Base-by-base conservation (phyloP, 2,888 invertebrate species). In the Diplolepis rosae region DNA sequence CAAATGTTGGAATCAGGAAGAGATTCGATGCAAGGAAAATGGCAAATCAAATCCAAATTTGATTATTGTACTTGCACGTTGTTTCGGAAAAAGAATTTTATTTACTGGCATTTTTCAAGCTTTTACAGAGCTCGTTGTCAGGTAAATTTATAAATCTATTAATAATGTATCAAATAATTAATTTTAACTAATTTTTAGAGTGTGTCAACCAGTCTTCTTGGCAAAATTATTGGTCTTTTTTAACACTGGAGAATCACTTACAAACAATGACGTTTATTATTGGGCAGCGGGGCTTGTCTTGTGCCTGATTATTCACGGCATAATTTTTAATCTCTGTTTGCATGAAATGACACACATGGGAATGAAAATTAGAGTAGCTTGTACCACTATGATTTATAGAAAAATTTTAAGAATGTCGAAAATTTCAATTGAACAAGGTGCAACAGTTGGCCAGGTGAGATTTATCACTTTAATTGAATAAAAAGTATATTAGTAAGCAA, bases 331-430 rank as follows among this genome's bases (percentile, higher is more conserved):
- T 84, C 93, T 93, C 0, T 92, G 92, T 85, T 89, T 94, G 81
- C 90, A 94, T 69, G 91, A 90, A 77, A 88, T 93, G 0, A 89
- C 93, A 39, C 91, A 93, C 68, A 90, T 93, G 79, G 94, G 95
- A 22, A 92, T 94, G 93, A 92, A 93, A 84, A 89, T 94, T 42
- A 88, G 95, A 18, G 91, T 95, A 0, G 93, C 93, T 0, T 92
- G 93, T 71, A 93, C 93, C 72, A 92, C 94, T 0, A 90, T 95
- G 0, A 90, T 95, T 71, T 95, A 94, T 83, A 91, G 93, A 86
- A 95, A 95, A 92, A 90, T 95, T 11, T 89, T 96, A 35, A 91
- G 92, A 24, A 89, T 96, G 77, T 94, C 94, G 70, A 95, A 94
- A 87, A 93, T 92, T 18, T 94, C 96, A 1, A 56, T 75, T 4